Evolutionary conservation across 2,113 vertebrate species (phyloP).

Genomic region (Astatoreochromis straeleni): DNA sequence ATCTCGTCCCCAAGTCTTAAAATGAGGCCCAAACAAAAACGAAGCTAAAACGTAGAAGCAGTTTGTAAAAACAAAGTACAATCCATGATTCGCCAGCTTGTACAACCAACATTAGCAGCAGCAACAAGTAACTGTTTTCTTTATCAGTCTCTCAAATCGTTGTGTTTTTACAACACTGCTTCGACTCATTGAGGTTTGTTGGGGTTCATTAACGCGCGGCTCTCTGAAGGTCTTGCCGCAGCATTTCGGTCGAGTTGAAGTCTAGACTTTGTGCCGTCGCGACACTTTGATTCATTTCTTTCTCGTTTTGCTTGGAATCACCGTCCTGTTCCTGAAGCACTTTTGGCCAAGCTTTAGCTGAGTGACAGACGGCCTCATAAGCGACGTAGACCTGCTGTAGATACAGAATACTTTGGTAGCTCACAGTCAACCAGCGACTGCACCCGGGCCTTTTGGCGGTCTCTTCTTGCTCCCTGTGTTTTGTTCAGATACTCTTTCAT

Average conservation of each 20-base stretch:
- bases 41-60: not conserved
- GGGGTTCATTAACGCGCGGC: not conserved
- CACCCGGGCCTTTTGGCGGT: not conserved
- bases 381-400: not conserved
- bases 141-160: not conserved
- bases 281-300: not conserved
- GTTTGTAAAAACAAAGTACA: not conserved
- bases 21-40: not conserved
- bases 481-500: not conserved
- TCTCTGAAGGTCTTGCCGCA: not conserved
- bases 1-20: not conserved
- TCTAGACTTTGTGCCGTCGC: not conserved
- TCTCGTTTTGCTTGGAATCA: not conserved
- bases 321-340: not conserved
- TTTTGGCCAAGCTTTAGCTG: not conserved
- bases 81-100: not conserved
- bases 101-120: fast-evolving
- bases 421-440: not conserved
- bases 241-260: not conserved
- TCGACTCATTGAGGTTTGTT: not conserved
- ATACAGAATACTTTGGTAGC: not conserved
- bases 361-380: not conserved
- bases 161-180: not conserved
- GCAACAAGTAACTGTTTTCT: not conserved
- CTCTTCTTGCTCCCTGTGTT: not conserved